These are phyloP conservation scores for Drosophila monieri DNA, from an alignment of 2,888 invertebrate genomes.

Conservation along the genomic window DNA sequence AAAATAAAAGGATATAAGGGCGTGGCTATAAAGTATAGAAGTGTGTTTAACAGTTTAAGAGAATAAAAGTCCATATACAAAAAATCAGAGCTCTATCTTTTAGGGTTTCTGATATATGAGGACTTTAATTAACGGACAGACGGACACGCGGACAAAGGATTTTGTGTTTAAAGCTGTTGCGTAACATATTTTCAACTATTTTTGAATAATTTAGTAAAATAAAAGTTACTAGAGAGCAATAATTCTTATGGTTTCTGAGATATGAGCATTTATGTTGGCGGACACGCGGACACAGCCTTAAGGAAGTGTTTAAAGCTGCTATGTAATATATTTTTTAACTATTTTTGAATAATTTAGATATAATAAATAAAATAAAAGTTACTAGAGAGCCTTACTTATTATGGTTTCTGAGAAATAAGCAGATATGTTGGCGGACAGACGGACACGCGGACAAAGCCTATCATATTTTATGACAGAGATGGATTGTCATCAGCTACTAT, in stretches of 20 bases:
- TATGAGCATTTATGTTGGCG: background rate
- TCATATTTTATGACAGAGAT: slow-evolving; percentile 12
- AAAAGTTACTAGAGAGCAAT: background rate
- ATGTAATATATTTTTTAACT: background rate
- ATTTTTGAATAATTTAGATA: background rate
- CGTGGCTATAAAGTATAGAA: background rate
- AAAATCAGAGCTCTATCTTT: background rate
- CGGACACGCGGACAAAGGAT: background rate
- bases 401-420: background rate
- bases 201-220: background rate
- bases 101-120: background rate
- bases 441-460: background rate
- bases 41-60: background rate
- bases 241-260: background rate
- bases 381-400: background rate
- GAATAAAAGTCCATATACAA: background rate
- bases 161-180: too few species aligned
- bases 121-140: background rate
- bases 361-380: background rate
- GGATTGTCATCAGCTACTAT: slow-evolving; percentile 4
- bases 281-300: too few species aligned
- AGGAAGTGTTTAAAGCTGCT: too few species aligned
- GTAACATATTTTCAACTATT: background rate
- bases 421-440: too few species aligned
- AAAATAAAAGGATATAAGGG: background rate